Evolutionary conservation across 2,888 invertebrate species (phyloP).

Genomic region (Leptopilina syphax): DNA sequence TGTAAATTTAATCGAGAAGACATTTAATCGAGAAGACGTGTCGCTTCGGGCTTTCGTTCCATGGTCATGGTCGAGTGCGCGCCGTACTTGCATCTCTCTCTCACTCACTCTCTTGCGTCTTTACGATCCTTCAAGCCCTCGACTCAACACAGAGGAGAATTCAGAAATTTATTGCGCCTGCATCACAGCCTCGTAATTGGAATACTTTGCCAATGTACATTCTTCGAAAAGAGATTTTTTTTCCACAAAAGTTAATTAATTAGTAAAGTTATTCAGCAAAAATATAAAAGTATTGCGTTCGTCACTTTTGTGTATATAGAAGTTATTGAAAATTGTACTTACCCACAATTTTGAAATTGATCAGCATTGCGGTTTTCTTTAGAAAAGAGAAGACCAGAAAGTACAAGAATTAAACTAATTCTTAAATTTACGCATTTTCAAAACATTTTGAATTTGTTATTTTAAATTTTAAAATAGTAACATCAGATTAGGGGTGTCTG

Average conservation of each 20-base stretch:
- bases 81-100: constrained; percentile 9
- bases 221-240: constrained; percentile 8
- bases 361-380: too few relatives aligned
- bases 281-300: neutral
- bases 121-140: constrained; percentile 38
- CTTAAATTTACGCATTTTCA: too few relatives aligned
- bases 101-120: neutral
- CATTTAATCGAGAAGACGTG: constrained; percentile 39
- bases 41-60: constrained; percentile 32
- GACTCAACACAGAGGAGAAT: constrained; percentile 19
- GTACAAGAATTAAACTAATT: too few relatives aligned
- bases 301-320: neutral
- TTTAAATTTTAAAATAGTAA: too few relatives aligned
- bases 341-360: too few relatives aligned
- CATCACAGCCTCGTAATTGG: constrained; percentile 36
- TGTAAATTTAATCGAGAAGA: constrained; percentile 37
- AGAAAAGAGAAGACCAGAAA: too few relatives aligned
- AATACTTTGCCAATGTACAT: constrained; percentile 36
- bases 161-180: constrained; percentile 40
- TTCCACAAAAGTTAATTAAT: neutral
- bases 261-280: neutral
- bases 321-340: too few relatives aligned
- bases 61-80: constrained; percentile 25
- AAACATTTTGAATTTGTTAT: too few relatives aligned
- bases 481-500: too few relatives aligned